Evolutionary conservation across 1,140 invertebrate species (phyloP), one percentile per base, ranked within the genome.

Genomic region (Gyrodactylus bullatarudis): DNA sequence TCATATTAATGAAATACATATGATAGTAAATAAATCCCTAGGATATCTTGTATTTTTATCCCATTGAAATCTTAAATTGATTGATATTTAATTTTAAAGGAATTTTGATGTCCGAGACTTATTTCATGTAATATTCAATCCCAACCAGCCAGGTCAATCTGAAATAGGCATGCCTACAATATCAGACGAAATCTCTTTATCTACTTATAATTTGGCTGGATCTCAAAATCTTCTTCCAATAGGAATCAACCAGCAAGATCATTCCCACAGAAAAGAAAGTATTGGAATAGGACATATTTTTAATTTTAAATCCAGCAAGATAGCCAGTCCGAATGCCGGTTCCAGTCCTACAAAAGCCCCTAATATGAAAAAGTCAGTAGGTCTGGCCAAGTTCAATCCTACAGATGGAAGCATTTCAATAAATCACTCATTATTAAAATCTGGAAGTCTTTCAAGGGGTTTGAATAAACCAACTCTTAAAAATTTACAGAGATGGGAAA

Each of bases 401-500:
- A 54, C 34, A 54, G 34, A 54, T 54, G 8, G 8, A 8, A 54
- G n/a, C 34, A 54, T 8, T 54, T n/a, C n/a, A n/a, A 54, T 54
- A n/a, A 54, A 54, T 54, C 34, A 54, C 8, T 8, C n/a, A 8
- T n/a, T n/a, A 54, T 8, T 54, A n/a, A 54, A 54, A 54, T 54
- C 34, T 16, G 34, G 34, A 54, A 54, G 34, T 54, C n/a, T 54
- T 16, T 16, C 34, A n/a, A 54, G 34, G 34, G n/a, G n/a, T n/a
- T n/a, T 54, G 8, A n/a, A 16, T 16, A 54, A 54, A 54, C 8
- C n/a, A 16, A 54, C 8, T n/a, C 8, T 54, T 54, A 54, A n/a
- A 54, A 54, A 54, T 54, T n/a, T 54, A 16, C 34, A 74, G 22
- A 74, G 27, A 26, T 74, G 72, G 27, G 74, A 75, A 23, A 23